These are phyloP conservation scores for Drymonia ruficornis DNA, from an alignment of 2,888 invertebrate species.

Conservation along the genomic window DNA sequence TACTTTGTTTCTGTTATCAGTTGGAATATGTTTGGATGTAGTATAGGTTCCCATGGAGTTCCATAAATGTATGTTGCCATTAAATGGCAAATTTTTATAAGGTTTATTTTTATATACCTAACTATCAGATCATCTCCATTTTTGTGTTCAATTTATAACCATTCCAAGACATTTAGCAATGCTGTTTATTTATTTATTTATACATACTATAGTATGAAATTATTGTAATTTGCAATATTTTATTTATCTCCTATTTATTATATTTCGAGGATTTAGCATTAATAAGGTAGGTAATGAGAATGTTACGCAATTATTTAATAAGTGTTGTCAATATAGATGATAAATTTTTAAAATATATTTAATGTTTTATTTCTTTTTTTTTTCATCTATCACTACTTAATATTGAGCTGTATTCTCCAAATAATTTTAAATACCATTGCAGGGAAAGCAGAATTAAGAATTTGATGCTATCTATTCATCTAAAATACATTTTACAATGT, in stretches of 20 bases:
- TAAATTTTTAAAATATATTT: slow-evolving; percentile 31
- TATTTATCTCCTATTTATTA: slow-evolving; percentile 28
- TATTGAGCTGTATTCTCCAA: too few relatives aligned
- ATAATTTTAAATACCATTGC: too few relatives aligned
- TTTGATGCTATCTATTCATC: too few relatives aligned
- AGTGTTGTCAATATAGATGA: slow-evolving; percentile 34
- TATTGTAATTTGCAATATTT: slow-evolving; percentile 42
- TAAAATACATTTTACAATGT: too few relatives aligned
- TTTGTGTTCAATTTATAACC: slow-evolving; percentile 57
- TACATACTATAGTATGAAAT: slow-evolving; percentile 23
- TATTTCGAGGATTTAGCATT: slow-evolving; percentile 14
- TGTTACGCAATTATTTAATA: slow-evolving; percentile 23
- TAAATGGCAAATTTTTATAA: slow-evolving; percentile 24
- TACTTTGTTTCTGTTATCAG: too few relatives aligned
- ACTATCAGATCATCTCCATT: slow-evolving; percentile 41
- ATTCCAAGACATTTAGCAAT: slow-evolving; percentile 56
- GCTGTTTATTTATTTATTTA: slow-evolving; percentile 23
- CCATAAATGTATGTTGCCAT: slow-evolving; percentile 7
- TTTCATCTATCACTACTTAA: too few relatives aligned
- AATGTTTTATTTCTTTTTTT: slow-evolving; percentile 2
- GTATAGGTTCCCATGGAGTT: background rate
- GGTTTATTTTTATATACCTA: slow-evolving; percentile 42
- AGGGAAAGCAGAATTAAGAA: too few relatives aligned
- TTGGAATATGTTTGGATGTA: too few relatives aligned
- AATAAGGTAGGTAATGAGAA: slow-evolving; percentile 11